Conservation (phyloP, 2,888 invertebrate genomes). For the Hydrotaea cyrtoneurina region DNA sequence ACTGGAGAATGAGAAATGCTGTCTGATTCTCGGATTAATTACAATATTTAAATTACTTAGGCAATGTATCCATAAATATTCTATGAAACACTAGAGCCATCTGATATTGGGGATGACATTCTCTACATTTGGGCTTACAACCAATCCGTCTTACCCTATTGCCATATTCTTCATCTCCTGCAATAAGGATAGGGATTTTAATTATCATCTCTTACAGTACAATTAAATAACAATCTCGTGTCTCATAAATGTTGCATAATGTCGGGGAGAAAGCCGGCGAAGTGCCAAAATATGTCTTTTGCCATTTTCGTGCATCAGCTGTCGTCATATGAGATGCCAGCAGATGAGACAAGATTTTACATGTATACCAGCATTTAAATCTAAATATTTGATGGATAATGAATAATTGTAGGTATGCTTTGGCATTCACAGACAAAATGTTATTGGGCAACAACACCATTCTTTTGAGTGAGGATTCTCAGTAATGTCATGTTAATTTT, state of each 20-base stretch:
- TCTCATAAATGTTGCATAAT: neutral
- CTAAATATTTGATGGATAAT: too few relatives aligned
- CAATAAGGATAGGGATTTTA: neutral
- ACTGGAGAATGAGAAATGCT: too few relatives aligned
- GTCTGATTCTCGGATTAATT: neutral
- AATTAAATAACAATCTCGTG: conserved; percentile 10
- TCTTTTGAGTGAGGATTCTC: too few relatives aligned
- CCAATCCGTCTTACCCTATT: neutral
- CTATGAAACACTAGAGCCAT: neutral
- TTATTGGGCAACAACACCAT: too few relatives aligned
- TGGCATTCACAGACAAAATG: too few relatives aligned
- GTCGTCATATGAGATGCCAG: too few relatives aligned
- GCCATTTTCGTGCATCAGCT: neutral
- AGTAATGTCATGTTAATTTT: too few relatives aligned
- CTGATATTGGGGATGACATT: neutral
- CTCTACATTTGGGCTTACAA: neutral
- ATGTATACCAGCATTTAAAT: too few relatives aligned
- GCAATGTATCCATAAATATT: neutral
- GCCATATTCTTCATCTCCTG: neutral
- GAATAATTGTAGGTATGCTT: too few relatives aligned
- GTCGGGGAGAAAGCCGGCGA: neutral
- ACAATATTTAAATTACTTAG: neutral
- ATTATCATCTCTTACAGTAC: neutral
- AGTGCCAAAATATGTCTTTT: neutral
- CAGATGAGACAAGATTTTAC: too few relatives aligned